These are phyloP conservation scores for Patella caerulea DNA, from an alignment of 2,888 invertebrate genomes.

Conservation along the genomic window DNA sequence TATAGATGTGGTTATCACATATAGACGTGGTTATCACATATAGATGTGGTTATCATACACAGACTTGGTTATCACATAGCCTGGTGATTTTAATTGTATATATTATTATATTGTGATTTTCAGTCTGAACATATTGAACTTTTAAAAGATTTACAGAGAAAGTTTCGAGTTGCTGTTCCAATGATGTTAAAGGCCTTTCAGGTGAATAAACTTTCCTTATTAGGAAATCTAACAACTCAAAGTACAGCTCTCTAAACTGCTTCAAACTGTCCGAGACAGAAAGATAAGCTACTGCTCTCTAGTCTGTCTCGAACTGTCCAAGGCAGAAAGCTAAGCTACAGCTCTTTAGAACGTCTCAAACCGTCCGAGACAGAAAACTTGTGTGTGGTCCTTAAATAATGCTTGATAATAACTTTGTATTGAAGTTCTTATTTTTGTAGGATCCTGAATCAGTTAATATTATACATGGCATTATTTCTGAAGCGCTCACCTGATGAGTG, in stretches of 20 bases:
- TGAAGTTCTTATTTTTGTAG: not conserved
- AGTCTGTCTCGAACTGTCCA: no score
- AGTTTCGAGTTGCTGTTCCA: constrained; percentile 51
- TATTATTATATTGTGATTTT: constrained; percentile 23
- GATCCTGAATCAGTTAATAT: no score
- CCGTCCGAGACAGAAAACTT: not conserved
- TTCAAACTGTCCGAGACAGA: no score
- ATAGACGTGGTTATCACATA: no score
- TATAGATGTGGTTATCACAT: no score
- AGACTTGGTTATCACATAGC: no score
- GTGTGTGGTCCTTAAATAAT: not conserved
- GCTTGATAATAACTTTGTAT: not conserved
- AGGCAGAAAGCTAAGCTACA: not conserved
- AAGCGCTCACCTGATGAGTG: no score
- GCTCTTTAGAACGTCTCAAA: no score
- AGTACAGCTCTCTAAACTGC: no score
- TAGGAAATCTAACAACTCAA: not conserved
- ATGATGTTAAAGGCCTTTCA: constrained; percentile 55
- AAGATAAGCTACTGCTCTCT: not conserved
- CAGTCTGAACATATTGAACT: constrained; percentile 44
- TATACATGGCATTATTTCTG: no score
- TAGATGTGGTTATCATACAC: no score
- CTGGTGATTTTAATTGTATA: no score
- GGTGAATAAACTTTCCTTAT: constrained; percentile 35
- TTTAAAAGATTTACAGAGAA: constrained; percentile 48